These are phyloP conservation scores for Vanessa atalanta DNA, from an alignment of 1,140 invertebrate species.

Conservation along the genomic window DNA sequence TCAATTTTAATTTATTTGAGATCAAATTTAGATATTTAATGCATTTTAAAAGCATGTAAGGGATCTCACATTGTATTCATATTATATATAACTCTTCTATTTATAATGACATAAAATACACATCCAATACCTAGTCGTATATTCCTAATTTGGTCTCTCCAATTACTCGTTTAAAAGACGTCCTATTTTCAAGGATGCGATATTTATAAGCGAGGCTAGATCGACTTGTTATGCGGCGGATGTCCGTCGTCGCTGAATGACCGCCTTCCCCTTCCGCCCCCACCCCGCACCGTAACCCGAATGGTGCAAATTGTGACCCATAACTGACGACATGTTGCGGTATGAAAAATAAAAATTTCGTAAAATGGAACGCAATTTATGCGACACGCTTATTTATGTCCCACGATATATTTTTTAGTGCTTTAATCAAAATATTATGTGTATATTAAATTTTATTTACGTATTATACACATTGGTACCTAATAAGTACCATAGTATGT, in stretches of 20 bases:
- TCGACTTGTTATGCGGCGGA: slow-evolving; percentile 80
- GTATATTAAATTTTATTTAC: slow-evolving; percentile 3
- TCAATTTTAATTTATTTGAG: too few species aligned
- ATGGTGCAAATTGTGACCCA: slow-evolving; percentile 57
- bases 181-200: slow-evolving; percentile 50
- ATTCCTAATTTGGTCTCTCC: slow-evolving; percentile 15
- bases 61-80: too few species aligned
- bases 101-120: too few species aligned
- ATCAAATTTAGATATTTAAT: too few species aligned
- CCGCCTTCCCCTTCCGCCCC: slow-evolving; percentile 73
- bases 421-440: slow-evolving; percentile 22
- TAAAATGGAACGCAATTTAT: slow-evolving; percentile 52
- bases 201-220: slow-evolving; percentile 51
- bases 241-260: slow-evolving; percentile 78
- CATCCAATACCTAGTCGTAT: too few species aligned
- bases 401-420: slow-evolving; percentile 33
- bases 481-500: background rate
- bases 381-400: slow-evolving; percentile 38
- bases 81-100: too few species aligned
- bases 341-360: slow-evolving; percentile 58
- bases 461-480: background rate
- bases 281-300: slow-evolving; percentile 38
- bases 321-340: slow-evolving; percentile 65
- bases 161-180: slow-evolving; percentile 34
- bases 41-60: too few species aligned